Evolutionary conservation across 2,113 vertebrate genomes (phyloP), one percentile per base, ranked within the genome.

Genomic region (Balaeniceps rex): DNA sequence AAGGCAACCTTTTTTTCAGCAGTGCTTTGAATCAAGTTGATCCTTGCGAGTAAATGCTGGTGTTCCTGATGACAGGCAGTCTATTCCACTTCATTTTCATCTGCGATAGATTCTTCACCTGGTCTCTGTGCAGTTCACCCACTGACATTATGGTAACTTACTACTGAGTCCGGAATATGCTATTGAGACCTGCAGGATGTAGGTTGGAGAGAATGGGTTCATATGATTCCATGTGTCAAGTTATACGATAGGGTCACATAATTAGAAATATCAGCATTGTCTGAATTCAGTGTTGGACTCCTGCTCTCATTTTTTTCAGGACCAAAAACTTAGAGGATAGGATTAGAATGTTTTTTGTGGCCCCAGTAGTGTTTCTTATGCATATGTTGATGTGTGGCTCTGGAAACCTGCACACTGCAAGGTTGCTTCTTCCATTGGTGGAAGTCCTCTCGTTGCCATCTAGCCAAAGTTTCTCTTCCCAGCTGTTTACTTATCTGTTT

Each of bases 281-380:
- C 42, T 72, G 28, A 71, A 76, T 65, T 82, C 33, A 52, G 11
- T 36, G 40, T 65, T 70, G 66, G 19, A 60, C 11, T 76, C 19
- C n/a, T 54, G 31, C 25, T 78, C 16, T 29, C 12, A 12, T 40
- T 87, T 91, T 91, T 80, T 65, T 26, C 11, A 33, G n/a, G 58
- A 23, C 10, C 18, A 52, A 69, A 87, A 42, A 3, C 33, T 34
- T 84, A 12, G 28, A 69, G 24, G 49, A 44, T 2, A 55, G 23
- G 34, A 76, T 61, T 38, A 14, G 77, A 57, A 52, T 1, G 2
- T 40, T 78, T 78, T 60, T 52, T 83, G 61, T 57, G 46, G n/a
- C 6, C 36, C 9, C 47, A 36, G 34, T 0, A 22, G 29, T 0
- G 0, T 42, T 87, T 40, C 33, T n/a, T 51, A 33, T 0, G 0